Conservation (phyloP, 92 coral and sea anemone species). For the Zoanthus sansibaricus region DNA sequence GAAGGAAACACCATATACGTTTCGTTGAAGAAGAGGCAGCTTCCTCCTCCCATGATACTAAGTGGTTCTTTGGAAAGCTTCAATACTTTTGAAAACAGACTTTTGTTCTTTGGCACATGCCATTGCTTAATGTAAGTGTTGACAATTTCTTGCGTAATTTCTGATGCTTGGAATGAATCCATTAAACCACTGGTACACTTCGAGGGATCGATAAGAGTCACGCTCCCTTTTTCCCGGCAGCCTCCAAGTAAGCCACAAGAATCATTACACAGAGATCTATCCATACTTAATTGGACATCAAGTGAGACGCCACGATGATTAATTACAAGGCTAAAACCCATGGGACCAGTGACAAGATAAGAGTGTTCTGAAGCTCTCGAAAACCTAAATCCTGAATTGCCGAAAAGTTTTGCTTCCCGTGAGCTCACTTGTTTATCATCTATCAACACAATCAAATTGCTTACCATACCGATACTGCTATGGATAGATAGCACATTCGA, state of each 20-base stretch:
- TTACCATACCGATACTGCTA: constrained; percentile 46
- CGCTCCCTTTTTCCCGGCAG: constrained; percentile 25
- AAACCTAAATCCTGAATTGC: constrained; percentile 57
- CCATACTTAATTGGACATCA: constrained; percentile 66
- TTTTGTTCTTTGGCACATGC: constrained; percentile 63
- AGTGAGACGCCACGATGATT: constrained; percentile 61
- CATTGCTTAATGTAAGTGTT: constrained; percentile 53
- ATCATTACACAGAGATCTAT: constrained; percentile 62
- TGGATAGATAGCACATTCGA: constrained; percentile 51
- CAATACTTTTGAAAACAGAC: constrained; percentile 55
- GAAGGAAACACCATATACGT: constrained; percentile 60
- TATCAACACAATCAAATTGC: constrained; percentile 46
- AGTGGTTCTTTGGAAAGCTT: constrained; percentile 63
- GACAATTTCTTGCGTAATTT: constrained; percentile 46
- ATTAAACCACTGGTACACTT: constrained; percentile 47
- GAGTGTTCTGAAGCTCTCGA: constrained; percentile 52
- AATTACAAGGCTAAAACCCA: constrained; percentile 53
- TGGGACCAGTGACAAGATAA: constrained; percentile 62
- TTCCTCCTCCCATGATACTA: constrained; percentile 60
- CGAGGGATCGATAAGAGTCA: not conserved
- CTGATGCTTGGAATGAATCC: constrained; percentile 45
- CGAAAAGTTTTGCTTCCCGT: constrained; percentile 32
- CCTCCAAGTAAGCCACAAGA: constrained; percentile 72
- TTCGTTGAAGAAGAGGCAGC: constrained; percentile 60
- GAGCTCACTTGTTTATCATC: constrained; percentile 45